Evolutionary conservation across 2,797 vertebrate species (phyloP), one percentile per base, ranked within the genome.

Genomic region (Cheirogaleus major): DNA sequence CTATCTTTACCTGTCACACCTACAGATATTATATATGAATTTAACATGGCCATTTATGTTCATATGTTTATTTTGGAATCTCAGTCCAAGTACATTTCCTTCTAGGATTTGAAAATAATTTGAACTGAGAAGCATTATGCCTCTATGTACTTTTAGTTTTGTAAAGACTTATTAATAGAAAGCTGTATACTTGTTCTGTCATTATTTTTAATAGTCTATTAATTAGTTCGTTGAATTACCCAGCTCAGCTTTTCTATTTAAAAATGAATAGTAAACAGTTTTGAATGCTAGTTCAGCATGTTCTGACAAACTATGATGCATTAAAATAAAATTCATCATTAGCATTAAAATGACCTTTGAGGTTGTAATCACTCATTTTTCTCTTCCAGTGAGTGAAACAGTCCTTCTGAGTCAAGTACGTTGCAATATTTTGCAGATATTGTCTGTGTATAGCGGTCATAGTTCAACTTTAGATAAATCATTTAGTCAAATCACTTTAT

Each of bases 251-350:
- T 90, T 90, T 96, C 88, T 93, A 30, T 86, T 94, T 96, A 95
- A 93, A 98, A 98, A 95, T 70, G 89, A 97, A 32, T n/a, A 87
- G 93, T 97, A 96, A 96, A 98, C 97, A 98, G 83, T 89, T 92
- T 96, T 75, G 65, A 95, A n/a, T 98, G 97, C 98, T 98, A 80
- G n/a, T 89, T 98, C 98, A 98, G 98, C 98, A 97, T 93, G 78
- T 70, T 7, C 61, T 79, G 95, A 86, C 91, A 92, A 93, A 97
- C 41, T 96, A 69, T 80, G 89, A 91, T 72, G 52, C 87, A 89
- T 97, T 97, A 93, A 96, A 52, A 52, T 95, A 76, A 96, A 96
- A 94, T 83, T 91, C 90, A 83, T 94, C 45, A 45, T 97, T 96
- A 82, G 73, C 69, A 93, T 96, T 97, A 70, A 80, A 97, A 95